Evolutionary conservation across 2,888 invertebrate genomes (phyloP).

Genomic region (Glyphotaelius pellucidus): DNA sequence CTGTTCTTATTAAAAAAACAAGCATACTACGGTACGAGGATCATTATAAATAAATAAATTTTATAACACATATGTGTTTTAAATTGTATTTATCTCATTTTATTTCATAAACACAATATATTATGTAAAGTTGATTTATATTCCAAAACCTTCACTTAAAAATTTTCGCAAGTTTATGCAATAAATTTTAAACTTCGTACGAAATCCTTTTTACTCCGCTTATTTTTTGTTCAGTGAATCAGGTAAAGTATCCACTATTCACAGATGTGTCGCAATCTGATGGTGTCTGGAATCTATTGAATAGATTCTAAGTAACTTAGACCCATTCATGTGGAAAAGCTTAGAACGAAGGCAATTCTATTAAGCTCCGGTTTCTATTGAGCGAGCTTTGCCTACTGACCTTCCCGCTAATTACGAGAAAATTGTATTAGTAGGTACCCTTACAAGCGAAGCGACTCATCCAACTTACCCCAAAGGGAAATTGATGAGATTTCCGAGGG

Average conservation of each 20-base stretch:
- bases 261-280: background rate
- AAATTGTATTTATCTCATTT: no score
- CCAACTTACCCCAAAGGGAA: slow-evolving; percentile 23
- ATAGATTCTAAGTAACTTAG: slow-evolving; percentile 25
- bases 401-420: slow-evolving; percentile 34
- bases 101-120: background rate
- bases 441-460: slow-evolving; percentile 10
- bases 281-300: background rate
- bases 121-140: no score
- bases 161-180: background rate
- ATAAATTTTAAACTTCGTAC: background rate
- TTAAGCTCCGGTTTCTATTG: background rate
- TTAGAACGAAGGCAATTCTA: background rate
- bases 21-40: no score
- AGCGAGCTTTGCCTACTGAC: background rate
- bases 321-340: background rate
- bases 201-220: background rate
- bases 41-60: no score
- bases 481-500: slow-evolving; percentile 41
- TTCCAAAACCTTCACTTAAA: background rate
- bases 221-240: background rate
- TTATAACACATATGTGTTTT: no score
- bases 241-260: background rate
- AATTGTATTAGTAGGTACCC: slow-evolving; percentile 26
- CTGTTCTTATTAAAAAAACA: no score